Evolutionary conservation across 1,140 invertebrate species (phyloP).

Genomic region (Cydia splendana): DNA sequence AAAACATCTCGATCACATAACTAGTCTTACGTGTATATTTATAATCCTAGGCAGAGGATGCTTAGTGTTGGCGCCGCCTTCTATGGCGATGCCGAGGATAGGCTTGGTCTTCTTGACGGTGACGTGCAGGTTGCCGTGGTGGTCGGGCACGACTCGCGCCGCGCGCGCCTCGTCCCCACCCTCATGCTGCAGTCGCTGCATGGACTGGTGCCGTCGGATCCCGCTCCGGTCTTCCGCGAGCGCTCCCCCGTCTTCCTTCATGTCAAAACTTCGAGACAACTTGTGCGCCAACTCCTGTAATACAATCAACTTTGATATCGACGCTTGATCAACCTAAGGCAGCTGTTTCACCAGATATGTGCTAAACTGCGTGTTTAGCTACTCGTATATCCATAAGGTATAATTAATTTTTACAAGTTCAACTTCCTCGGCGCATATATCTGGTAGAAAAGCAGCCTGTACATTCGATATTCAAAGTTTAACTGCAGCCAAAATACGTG

Average conservation of each 20-base stretch:
- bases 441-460: background rate
- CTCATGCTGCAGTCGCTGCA: constrained; percentile 84
- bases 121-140: constrained; percentile 91
- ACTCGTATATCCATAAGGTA: too few relatives aligned
- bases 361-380: background rate
- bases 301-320: constrained; percentile 35
- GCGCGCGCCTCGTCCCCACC: constrained; percentile 82
- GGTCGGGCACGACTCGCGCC: constrained; percentile 87
- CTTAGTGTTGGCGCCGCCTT: constrained; percentile 96
- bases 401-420: background rate
- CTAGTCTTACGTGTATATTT: constrained; percentile 94
- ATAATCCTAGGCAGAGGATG: constrained; percentile 97
- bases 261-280: constrained; percentile 90
- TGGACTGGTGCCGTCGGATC: constrained; percentile 84
- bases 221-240: constrained; percentile 83
- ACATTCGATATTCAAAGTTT: background rate
- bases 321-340: background rate
- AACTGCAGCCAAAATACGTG: constrained; percentile 24
- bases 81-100: constrained; percentile 96
- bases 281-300: constrained; percentile 90
- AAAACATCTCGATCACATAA: too few relatives aligned
- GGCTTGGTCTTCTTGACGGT: constrained; percentile 95
- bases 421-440: background rate
- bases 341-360: background rate
- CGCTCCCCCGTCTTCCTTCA: constrained; percentile 89